Evolutionary conservation across 2,113 vertebrate genomes (phyloP).

Genomic region (Lampris megalopsis): DNA sequence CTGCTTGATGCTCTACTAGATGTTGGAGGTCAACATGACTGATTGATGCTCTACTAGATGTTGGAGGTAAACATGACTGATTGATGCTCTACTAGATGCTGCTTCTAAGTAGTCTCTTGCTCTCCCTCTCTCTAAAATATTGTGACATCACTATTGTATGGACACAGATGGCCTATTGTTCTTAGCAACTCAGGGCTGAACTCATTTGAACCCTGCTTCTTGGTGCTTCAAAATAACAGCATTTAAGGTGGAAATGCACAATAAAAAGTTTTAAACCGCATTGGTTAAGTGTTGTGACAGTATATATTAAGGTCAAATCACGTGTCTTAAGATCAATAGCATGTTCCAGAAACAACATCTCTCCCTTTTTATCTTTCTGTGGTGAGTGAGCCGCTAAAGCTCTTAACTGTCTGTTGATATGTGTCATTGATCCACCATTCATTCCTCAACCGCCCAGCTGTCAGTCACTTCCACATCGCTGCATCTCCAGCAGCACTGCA

Average conservation of each 20-base stretch:
- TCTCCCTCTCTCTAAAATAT: conserved; percentile 11
- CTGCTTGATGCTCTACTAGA: too few species aligned
- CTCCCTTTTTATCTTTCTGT: too few species aligned
- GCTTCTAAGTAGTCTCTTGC: too few species aligned
- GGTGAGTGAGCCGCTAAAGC: background rate
- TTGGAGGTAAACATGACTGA: too few species aligned
- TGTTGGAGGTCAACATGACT: too few species aligned
- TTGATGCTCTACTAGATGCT: too few species aligned
- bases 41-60: too few species aligned
- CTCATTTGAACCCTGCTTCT: conserved; percentile 7
- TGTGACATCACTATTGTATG: conserved; percentile 59
- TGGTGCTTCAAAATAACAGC: background rate
- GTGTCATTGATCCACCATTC: conserved; percentile 67
- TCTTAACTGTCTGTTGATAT: conserved; percentile 59
- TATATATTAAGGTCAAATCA: too few species aligned
- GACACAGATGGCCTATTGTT: conserved; percentile 78
- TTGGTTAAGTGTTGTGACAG: too few species aligned
- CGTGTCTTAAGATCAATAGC: too few species aligned
- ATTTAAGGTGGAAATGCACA: background rate
- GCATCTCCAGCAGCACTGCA: conserved; percentile 58
- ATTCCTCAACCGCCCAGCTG: conserved; percentile 59
- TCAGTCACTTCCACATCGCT: conserved; percentile 67
- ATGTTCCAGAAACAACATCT: too few species aligned
- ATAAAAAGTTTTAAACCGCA: background rate
- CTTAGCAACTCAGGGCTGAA: conserved; percentile 34